phyloP scores from a whole-genome alignment of 2,797 vertebrate genomes.

The Arrhamphus sclerolepis region DNA sequence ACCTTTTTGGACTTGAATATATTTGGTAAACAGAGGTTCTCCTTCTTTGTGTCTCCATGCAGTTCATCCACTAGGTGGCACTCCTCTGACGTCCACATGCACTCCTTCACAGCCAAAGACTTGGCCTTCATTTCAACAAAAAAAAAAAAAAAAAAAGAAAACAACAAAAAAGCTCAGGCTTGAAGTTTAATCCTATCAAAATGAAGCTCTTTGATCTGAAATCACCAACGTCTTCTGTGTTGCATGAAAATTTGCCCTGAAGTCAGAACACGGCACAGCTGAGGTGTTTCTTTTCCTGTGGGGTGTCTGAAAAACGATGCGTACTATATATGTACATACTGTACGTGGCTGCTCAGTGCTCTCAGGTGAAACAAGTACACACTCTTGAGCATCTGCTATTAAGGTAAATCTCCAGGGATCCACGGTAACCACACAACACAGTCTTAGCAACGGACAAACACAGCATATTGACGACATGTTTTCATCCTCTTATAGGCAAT shows the following conservation, averaged over 20 bases:
- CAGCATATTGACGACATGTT: constrained; percentile 15
- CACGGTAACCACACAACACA: constrained; percentile 61
- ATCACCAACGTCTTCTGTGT: not conserved
- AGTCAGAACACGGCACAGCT: not conserved
- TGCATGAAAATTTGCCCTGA: not conserved
- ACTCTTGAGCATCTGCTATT: constrained; percentile 48
- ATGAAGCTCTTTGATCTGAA: constrained; percentile 7
- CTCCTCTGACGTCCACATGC: constrained; percentile 72
- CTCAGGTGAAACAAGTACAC: constrained; percentile 42
- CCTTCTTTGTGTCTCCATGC: constrained; percentile 30
- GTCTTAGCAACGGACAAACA: constrained; percentile 62
- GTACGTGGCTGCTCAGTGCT: constrained; percentile 6
- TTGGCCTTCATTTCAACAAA: constrained; percentile 66
- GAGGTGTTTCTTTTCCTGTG: constrained; percentile 5
- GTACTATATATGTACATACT: constrained; percentile 3
- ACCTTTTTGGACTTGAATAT: constrained; percentile 70
- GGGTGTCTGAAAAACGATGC: constrained; percentile 6
- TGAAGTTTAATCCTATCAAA: not conserved
- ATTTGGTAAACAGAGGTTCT: constrained; percentile 64
- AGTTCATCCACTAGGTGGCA: constrained; percentile 59
- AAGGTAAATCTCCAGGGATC: constrained; percentile 32
- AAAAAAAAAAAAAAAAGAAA: constrained; percentile 11
- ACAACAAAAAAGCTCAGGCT: not conserved
- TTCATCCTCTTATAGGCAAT: constrained; percentile 11
- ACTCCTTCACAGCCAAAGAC: constrained; percentile 64